phyloP scores from a whole-genome alignment of 2,888 invertebrate genomes.

The Dusona sp. region DNA sequence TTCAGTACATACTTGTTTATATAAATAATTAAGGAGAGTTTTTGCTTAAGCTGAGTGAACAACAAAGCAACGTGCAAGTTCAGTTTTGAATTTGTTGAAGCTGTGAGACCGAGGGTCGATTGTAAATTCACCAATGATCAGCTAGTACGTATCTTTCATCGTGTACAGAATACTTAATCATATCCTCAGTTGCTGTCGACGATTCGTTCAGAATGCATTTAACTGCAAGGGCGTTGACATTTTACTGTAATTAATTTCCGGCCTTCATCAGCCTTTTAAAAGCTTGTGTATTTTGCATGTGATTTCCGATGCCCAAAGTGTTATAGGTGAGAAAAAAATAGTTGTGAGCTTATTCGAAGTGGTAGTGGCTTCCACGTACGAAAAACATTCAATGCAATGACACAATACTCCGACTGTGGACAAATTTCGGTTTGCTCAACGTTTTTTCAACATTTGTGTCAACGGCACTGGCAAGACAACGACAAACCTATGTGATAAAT shows the following conservation, averaged over 20 bases:
- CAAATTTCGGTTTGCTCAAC: background rate
- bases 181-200: conserved; percentile 31
- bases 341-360: background rate
- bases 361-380: background rate
- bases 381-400: background rate
- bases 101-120: conserved; percentile 6
- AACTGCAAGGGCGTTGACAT: conserved; percentile 49
- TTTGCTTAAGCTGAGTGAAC: background rate
- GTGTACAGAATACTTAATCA: conserved; percentile 48
- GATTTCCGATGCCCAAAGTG: background rate
- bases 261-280: conserved; percentile 9
- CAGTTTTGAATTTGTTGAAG: background rate
- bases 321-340: background rate
- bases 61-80: background rate
- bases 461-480: background rate
- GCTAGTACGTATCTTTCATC: conserved; percentile 2
- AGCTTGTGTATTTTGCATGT: background rate
- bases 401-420: background rate
- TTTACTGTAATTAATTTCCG: conserved; percentile 39
- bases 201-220: conserved; percentile 44
- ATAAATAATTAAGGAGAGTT: background rate
- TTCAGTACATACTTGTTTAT: background rate
- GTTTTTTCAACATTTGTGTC: background rate
- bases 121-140: conserved; percentile 38
- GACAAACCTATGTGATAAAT: background rate